Base-by-base conservation (phyloP, 2,888 invertebrate genomes). In the Loripinus fragilis region DNA sequence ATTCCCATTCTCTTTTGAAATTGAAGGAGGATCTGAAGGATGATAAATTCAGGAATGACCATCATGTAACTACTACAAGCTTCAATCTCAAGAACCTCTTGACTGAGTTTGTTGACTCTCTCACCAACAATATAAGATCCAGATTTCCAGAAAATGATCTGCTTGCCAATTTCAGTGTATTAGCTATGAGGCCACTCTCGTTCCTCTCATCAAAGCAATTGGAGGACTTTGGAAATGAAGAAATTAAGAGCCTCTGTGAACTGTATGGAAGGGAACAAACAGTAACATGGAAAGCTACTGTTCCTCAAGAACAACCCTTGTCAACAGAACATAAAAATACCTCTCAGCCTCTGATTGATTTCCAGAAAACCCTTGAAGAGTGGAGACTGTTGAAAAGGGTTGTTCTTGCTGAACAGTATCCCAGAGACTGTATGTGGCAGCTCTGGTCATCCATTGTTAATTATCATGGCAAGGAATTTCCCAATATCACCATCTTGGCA, bases 401-500 rank as follows among this genome's bases (percentile, higher is more conserved):
- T n/a, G n/a, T n/a, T n/a, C n/a, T n/a, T n/a, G n/a, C n/a, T n/a
- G n/a, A n/a, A n/a, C n/a, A n/a, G n/a, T 80, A 72, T 71, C 76
- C 76, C 2, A 33, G 71, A 20, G 71, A 80, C 50, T 30, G 17
- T 17, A 71, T 76, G 64, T 17, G 10, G n/a, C 28, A 70, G 2
- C 45, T 80, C 15, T 80, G 76, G 71, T 10, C 12, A 17, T 23
- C 67, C 8, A 71, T 74, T 38, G 17, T 41, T 28, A 55, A 20
- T 25, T 76, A 64, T 30, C 80, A 80, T 64, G 69, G 42, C 25
- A 55, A 76, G 0, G 30, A 76, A 15, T 80, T 76, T 50, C 76
- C 75, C 35, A 76, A 80, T 35, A 17, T 80, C 12, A 41, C 70
- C 0, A 76, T 28, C 15, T 45, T 76, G 17, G 76, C 76, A n/a